phyloP scores from a whole-genome alignment of 1,140 invertebrate genomes.

The Drosophila dunni region DNA sequence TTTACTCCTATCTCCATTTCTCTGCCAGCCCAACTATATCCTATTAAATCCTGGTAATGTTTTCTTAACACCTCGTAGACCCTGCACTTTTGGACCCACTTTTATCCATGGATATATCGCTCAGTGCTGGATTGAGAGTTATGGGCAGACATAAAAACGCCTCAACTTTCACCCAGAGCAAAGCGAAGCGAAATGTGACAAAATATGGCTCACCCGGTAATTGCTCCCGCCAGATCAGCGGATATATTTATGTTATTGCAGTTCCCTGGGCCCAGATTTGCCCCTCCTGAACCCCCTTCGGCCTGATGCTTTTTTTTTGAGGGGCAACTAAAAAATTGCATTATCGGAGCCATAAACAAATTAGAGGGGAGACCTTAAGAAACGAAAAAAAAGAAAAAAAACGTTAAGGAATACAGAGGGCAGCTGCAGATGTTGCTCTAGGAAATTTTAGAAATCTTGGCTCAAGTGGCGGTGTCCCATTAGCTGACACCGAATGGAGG shows the following conservation, averaged over 20 bases:
- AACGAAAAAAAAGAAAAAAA: slow-evolving; percentile 22
- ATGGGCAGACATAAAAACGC: slow-evolving; percentile 69
- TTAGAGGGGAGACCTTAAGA: slow-evolving; percentile 56
- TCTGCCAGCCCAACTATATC: too few species aligned
- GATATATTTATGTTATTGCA: slow-evolving; percentile 81
- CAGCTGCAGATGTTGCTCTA: slow-evolving; percentile 45
- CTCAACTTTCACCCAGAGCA: slow-evolving; percentile 72
- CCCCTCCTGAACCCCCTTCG: neutral
- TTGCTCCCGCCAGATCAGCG: slow-evolving; percentile 78
- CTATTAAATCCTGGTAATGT: neutral
- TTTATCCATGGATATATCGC: neutral
- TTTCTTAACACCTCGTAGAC: neutral
- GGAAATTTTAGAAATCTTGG: slow-evolving; percentile 50
- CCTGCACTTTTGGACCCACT: neutral
- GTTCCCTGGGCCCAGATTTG: slow-evolving; percentile 2
- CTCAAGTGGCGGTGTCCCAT: slow-evolving; percentile 77
- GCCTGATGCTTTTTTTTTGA: neutral
- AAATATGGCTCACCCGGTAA: slow-evolving; percentile 79
- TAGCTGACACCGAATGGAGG: slow-evolving; percentile 66
- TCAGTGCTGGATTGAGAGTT: slow-evolving; percentile 34
- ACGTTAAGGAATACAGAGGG: slow-evolving; percentile 1
- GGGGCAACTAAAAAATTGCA: slow-evolving; percentile 75
- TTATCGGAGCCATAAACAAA: slow-evolving; percentile 79
- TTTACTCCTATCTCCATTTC: too few species aligned
- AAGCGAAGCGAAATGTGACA: slow-evolving; percentile 62